Base-by-base conservation (phyloP, 2,797 vertebrate species). In the Sitta carolinensis region DNA sequence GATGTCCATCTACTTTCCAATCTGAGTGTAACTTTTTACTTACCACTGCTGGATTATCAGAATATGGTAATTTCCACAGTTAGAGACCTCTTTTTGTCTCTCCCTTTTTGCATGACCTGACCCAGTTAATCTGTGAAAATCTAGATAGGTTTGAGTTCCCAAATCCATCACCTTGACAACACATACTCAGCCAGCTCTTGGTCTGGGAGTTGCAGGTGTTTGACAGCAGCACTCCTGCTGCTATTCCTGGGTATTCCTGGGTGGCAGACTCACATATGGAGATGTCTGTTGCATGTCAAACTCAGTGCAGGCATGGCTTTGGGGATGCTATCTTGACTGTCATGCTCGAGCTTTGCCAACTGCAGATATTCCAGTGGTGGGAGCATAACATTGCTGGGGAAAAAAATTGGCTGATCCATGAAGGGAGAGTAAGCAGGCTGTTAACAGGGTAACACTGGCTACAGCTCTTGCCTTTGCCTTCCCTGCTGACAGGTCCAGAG, bases 401-500 rank as follows among this genome's bases (percentile, higher is more conserved):
- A 45, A 43, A 43, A 40, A 51, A 26, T 0, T 1, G 9, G 23
- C 48, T 88, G 52, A 45, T 32, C 21, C 5, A 5, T 25, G 16
- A 27, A 30, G 62, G n/a, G 26, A 76, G 59, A 69, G 14, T 30
- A 57, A 51, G 29, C 57, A 87, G 59, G 63, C 50, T 90, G 7
- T 50, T 58, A 81, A 75, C 26, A 40, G 36, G 25, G 13, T 80
- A 38, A 40, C 40, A 64, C 11, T 82, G 43, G 43, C 64, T 62
- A 50, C 64, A 61, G 48, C 21, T 75, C 78, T 74, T 72, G 62
- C 16, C 58, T 80, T 77, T 59, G 63, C 26, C 57, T 93, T n/a
- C 48, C 36, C 61, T 84, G 77, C 70, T 59, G 74, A 17, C 93
- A 99, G 99, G 96, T 98, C 23, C 81, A 84, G 32, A 98, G 99